Evolutionary conservation across 2,888 invertebrate species (phyloP).

Genomic region (Enoplolaimus lenunculus): DNA sequence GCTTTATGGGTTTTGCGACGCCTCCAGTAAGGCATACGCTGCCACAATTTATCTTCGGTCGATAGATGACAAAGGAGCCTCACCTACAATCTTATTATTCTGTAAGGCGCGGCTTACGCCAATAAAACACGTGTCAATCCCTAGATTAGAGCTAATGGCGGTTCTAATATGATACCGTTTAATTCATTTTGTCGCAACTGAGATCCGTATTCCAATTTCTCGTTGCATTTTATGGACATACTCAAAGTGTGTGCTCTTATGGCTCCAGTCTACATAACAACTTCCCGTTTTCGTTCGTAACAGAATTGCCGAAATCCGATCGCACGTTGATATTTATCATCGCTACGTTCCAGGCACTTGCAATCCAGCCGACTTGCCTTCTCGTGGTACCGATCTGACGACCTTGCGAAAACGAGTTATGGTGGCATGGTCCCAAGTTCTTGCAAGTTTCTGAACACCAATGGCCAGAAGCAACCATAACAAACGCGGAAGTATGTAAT

Average conservation of each 20-base stretch:
- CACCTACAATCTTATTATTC: slow-evolving; percentile 13
- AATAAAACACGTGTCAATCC: slow-evolving; percentile 14
- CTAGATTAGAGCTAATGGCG: slow-evolving; percentile 21
- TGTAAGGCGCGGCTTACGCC: slow-evolving; percentile 19
- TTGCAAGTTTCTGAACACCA: background rate
- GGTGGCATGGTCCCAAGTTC: background rate
- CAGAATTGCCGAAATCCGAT: background rate
- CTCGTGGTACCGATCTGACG: background rate
- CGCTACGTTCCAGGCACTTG: slow-evolving; percentile 20
- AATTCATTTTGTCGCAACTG: background rate
- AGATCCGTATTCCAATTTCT: background rate
- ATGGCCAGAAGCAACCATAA: background rate
- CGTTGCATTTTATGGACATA: background rate
- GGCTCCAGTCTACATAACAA: background rate
- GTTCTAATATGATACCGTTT: slow-evolving; percentile 6
- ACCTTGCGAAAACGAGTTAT: background rate
- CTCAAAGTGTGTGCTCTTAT: background rate
- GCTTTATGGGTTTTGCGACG: slow-evolving; percentile 20
- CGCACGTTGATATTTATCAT: background rate
- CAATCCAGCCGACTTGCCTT: slow-evolving; percentile 28
- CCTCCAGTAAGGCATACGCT: slow-evolving; percentile 19
- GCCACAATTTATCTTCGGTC: background rate
- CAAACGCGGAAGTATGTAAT: too few relatives aligned
- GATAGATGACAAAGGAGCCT: background rate
- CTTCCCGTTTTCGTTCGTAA: slow-evolving; percentile 2